phyloP scores from a whole-genome alignment of 2,888 invertebrate species.

The Dicycla oo region DNA sequence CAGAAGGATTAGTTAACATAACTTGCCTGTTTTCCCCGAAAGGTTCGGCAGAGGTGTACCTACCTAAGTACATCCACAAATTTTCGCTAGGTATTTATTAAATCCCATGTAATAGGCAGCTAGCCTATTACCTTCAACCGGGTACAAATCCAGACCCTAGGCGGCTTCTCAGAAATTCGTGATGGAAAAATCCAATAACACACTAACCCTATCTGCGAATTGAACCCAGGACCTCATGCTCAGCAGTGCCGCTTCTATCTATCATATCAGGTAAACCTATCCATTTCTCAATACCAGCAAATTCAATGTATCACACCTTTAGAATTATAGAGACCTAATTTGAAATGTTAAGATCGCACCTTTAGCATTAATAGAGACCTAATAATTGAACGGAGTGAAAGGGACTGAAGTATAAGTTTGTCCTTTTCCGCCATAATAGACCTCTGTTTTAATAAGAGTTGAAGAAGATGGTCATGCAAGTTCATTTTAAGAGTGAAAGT shows the following conservation, averaged over 20 bases:
- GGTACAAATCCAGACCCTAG: too few species aligned
- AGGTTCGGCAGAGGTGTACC: not conserved
- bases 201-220: not conserved
- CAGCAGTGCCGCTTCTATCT: not conserved
- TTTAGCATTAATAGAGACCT: too few species aligned
- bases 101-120: too few species aligned
- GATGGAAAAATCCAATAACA: not conserved
- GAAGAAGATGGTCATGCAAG: too few species aligned
- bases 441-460: too few species aligned
- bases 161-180: not conserved
- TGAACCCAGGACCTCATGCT: not conserved
- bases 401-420: too few species aligned
- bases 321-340: too few species aligned
- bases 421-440: too few species aligned
- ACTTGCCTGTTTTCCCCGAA: too few species aligned
- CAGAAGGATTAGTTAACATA: not conserved
- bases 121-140: not conserved
- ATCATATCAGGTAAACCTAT: not conserved
- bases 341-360: too few species aligned
- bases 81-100: not conserved
- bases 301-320: constrained; percentile 2
- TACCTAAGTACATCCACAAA: not conserved
- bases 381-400: too few species aligned
- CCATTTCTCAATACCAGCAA: not conserved
- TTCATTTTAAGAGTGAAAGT: too few species aligned